Base-by-base conservation (phyloP, 92 coral and sea anemone species). In the Heteractis magnifica region DNA sequence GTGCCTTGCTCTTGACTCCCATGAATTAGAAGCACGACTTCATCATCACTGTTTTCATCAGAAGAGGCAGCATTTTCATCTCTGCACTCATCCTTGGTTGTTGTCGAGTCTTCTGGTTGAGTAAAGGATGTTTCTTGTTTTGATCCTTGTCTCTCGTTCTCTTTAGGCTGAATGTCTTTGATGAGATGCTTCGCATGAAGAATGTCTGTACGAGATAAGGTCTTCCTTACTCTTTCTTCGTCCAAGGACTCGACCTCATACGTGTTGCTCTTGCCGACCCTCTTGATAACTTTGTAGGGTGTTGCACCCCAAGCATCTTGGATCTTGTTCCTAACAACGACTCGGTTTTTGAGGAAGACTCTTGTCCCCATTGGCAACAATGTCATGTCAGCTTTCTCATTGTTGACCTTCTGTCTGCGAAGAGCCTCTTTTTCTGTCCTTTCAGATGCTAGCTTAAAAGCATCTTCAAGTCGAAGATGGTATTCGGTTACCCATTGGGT, bases 301-400 rank as follows among this genome's bases (percentile, higher is more conserved):
- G 89, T 81, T 56, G 89, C 80, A 71, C 73, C 77, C 94, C 88
- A 84, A 70, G 79, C 82, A 76, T 88, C 94, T 79, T 91, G 92
- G 65, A 88, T 83, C 91, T 88, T 88, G 82, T 85, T 91, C 53
- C 85, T 84, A 41, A 87, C 91, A 12, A 84, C 49, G 77, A 85
- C 89, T 51, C 89, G 80, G 49, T 91, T 91, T 76, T 89, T 56
- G 14, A 91, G 91, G 77, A 85, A 91, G 75, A 84, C 93, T 41
- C 90, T 84, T 26, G 93, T 83, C 23, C 93, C 89, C 10, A 90
- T 83, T 34, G 91, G 89, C 53, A 87, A 49, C 72, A 65, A 75
- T 62, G 93, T 87, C 68, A 49, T 68, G 9, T 79, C 88, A 23
- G 91, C 91, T 71, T 87, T 90, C 44, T 65, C 83, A 77, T 87